Conservation (phyloP, 2,113 vertebrate species). For the Passer montanus region DNA sequence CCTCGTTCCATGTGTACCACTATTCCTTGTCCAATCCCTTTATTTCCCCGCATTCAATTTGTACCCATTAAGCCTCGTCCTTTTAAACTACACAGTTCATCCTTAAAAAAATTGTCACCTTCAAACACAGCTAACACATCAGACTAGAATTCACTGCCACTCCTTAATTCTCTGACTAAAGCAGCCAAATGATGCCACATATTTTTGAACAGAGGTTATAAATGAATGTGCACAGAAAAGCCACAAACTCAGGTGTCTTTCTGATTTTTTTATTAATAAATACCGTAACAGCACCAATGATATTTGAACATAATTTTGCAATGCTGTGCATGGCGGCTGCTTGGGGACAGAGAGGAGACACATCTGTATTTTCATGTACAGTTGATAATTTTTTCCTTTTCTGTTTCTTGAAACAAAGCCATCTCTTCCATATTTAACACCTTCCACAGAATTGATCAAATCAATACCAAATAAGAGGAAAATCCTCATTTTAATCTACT, state of each 20-base stretch:
- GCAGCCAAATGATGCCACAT: rapidly evolving
- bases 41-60: no score
- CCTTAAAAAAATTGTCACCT: rapidly evolving
- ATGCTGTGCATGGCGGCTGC: neutral
- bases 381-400: neutral
- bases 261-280: slow-evolving; percentile 80
- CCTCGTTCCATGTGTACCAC: neutral
- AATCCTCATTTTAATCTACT: slow-evolving; percentile 13
- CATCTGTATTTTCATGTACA: slow-evolving; percentile 16
- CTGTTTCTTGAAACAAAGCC: slow-evolving; percentile 13
- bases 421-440: slow-evolving; percentile 13
- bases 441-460: slow-evolving; percentile 13
- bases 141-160: rapidly evolving
- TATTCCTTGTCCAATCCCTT: neutral
- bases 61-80: neutral
- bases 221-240: neutral
- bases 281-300: slow-evolving; percentile 72
- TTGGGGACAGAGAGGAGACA: neutral
- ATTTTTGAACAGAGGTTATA: neutral
- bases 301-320: slow-evolving; percentile 53
- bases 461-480: slow-evolving; percentile 15
- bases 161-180: neutral
- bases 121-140: rapidly evolving
- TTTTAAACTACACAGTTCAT: neutral
- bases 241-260: slow-evolving; percentile 32